These are phyloP conservation scores for Sinelater perroti DNA, from an alignment of 2,888 invertebrate species.

Conservation along the genomic window DNA sequence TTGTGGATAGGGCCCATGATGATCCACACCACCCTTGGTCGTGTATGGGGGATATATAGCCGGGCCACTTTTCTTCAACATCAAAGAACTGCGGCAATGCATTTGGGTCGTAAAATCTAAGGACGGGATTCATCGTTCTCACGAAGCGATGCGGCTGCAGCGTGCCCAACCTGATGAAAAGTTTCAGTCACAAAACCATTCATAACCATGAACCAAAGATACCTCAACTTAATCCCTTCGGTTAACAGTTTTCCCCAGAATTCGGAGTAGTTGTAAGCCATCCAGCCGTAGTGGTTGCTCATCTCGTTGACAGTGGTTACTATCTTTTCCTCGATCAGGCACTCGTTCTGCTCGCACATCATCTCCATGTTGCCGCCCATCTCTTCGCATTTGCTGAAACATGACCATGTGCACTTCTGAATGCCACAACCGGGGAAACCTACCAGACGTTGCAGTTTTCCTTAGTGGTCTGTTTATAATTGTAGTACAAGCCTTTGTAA, in stretches of 20 bases:
- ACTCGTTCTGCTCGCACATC: conserved; percentile 75
- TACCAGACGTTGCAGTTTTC: conserved; percentile 82
- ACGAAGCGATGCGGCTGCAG: conserved; percentile 63
- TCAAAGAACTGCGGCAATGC: conserved; percentile 79
- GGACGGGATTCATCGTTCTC: conserved; percentile 67
- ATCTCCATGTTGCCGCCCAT: conserved; percentile 60
- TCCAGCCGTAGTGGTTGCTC: conserved; percentile 71
- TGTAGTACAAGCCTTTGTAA: conserved; percentile 64
- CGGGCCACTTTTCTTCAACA: conserved; percentile 77
- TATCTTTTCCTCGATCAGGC: conserved; percentile 78
- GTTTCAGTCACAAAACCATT: not conserved
- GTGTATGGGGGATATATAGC: conserved; percentile 72
- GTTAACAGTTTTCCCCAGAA: conserved; percentile 85
- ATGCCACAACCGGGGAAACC: no score
- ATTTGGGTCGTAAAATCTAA: conserved; percentile 67
- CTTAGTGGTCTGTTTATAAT: conserved; percentile 63
- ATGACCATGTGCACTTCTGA: no score
- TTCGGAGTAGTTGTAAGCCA: conserved; percentile 79
- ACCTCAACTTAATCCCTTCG: conserved; percentile 83
- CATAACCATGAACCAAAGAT: not conserved
- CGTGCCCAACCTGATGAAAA: conserved; percentile 61
- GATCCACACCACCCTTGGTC: conserved; percentile 86
- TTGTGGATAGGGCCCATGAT: conserved; percentile 93
- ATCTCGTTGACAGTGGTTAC: conserved; percentile 72
- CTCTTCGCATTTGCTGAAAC: conserved; percentile 66